These are phyloP conservation scores for Excalfactoria chinensis DNA, from an alignment of 2,113 vertebrate species.

Conservation along the genomic window DNA sequence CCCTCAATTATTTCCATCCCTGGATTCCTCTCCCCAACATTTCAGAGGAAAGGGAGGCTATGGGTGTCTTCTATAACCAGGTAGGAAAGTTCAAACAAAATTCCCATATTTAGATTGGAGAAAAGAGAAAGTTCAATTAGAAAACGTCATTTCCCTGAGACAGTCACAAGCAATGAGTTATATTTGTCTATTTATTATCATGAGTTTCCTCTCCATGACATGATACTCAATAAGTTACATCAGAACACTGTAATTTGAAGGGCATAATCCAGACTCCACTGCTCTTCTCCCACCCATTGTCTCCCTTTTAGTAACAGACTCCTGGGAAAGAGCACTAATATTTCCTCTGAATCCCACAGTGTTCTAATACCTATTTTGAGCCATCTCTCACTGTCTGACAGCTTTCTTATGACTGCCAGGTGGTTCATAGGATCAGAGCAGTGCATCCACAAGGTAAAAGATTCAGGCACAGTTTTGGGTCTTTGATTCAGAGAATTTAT, in stretches of 20 bases:
- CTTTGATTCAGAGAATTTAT: not conserved
- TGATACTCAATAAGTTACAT: constrained; percentile 36
- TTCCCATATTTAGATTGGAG: not conserved
- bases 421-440: not conserved
- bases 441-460: not conserved
- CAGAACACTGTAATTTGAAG: constrained; percentile 56
- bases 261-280: constrained; percentile 1
- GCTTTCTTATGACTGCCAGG: not conserved
- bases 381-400: constrained; percentile 34
- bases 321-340: constrained; percentile 11
- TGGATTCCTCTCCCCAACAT: not conserved
- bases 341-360: constrained; percentile 39
- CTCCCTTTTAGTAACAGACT: not conserved
- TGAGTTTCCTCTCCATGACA: constrained; percentile 10
- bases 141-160: constrained; percentile 12
- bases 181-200: constrained; percentile 34
- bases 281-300: not conserved
- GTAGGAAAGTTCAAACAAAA: not conserved
- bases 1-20: not conserved
- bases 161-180: constrained; percentile 13
- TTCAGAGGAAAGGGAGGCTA: not conserved
- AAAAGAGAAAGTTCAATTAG: not conserved
- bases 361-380: constrained; percentile 51
- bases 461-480: not conserved
- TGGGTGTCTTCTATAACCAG: not conserved